Evolutionary conservation across 2,113 vertebrate species (phyloP), one percentile per base, ranked within the genome.

Genomic region (Athene cunicularia): DNA sequence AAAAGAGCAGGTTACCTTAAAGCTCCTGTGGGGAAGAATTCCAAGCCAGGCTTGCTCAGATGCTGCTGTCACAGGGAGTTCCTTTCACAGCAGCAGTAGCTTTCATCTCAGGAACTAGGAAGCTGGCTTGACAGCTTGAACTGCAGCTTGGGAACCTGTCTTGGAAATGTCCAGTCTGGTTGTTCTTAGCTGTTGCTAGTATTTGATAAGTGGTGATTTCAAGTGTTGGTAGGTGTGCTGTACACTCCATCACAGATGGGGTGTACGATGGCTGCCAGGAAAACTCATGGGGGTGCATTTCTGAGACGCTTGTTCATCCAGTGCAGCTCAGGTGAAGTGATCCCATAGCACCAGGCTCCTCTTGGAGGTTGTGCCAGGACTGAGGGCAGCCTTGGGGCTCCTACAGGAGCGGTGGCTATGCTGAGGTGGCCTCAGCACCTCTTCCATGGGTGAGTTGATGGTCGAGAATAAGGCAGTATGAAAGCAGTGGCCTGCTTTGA

Each of bases 61-160:
- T 73, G 33, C 60, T 85, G 55, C 32, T 68, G 0, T 71, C 14
- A 6, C 39, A 55, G 66, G 60, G 56, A 75, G 9, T 6, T 85
- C 30, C 47, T 79, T 80, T 53, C 17, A 26, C 33, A 83, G 62
- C 17, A 76, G 75, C 58, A 84, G 70, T 14, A 62, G 53, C 19
- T 70, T 84, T 79, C 27, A 10, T 66, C 11, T 68, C 11, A 75
- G 35, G 49, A 75, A n/a, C 33, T 32, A 32, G 70, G 52, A 7
- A 27, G 30, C n/a, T 95, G 47, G 49, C 70, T 85, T 85, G 64
- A 81, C 52, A 72, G 73, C 53, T 91, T 68, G 47, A 89, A 37
- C 60, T 79, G 73, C n/a, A 85, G 52, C 64, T 30, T 91, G 52
- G 32, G 56, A 80, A 43, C 26, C 43, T 70, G 58, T 41, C 30